Evolutionary conservation across 2,797 vertebrate species (phyloP).

Genomic region (Podarcis lilfordi): DNA sequence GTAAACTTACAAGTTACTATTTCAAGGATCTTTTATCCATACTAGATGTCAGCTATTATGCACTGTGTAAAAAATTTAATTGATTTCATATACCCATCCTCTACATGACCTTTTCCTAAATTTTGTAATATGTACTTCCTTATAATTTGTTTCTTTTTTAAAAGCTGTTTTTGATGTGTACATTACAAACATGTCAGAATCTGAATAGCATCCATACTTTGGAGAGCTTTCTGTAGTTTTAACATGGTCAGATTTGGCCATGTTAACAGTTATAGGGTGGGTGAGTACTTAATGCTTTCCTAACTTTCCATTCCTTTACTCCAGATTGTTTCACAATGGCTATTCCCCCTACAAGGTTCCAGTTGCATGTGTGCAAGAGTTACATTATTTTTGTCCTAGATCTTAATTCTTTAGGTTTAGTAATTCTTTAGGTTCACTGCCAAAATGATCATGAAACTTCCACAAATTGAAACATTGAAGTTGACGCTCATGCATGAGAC

Average conservation of each 20-base stretch:
- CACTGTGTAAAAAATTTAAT: not conserved
- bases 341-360: not conserved
- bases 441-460: not conserved
- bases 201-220: not conserved
- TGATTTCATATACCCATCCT: not conserved
- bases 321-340: not conserved
- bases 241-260: not conserved
- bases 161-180: not conserved
- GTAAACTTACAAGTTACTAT: not conserved
- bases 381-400: not conserved
- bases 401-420: not conserved
- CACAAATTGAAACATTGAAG: not conserved
- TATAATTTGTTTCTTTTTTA: not conserved
- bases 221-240: not conserved
- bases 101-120: not conserved
- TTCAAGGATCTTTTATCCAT: not conserved
- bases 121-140: not conserved
- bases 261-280: not conserved
- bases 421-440: not conserved
- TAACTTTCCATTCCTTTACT: not conserved
- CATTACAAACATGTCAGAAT: too few species aligned
- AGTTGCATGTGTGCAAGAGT: not conserved
- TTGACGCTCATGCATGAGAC: not conserved
- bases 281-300: not conserved
- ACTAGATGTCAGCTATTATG: not conserved